Base-by-base conservation (phyloP, 2,888 invertebrate genomes). In the Rotaria sp. region DNA sequence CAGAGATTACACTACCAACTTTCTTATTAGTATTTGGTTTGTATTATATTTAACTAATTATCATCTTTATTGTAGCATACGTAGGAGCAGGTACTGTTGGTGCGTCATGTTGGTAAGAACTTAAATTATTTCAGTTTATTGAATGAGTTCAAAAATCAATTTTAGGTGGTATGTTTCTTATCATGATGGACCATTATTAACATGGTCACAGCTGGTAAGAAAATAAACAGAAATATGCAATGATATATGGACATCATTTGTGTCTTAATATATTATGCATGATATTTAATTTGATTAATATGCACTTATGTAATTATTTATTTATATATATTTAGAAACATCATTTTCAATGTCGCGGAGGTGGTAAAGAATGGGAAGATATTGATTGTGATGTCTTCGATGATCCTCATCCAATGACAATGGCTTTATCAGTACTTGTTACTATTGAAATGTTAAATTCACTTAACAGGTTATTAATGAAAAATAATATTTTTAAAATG, bases 361-460 rank as follows among this genome's bases (percentile, higher is more conserved):
- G 95, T 89, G 95, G 95, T 86, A 95, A 96, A 87, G 96, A 96
- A 92, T 99, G 99, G 93, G 94, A 94, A 92, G 98, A 97, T 89
- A 92, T 99, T 89, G 96, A 99, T 93, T 99, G 99, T 93, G 95
- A 94, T 92, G 94, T 99, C 91, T 99, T 99, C 94, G 94, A 94
- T 89, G 96, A 97, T 93, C 98, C 99, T 89, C 97, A 98, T 93
- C 97, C 99, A 88, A 99, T 99, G 97, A 99, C 99, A 89, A 98
- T 99, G 99, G 99, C 99, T 89, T 93, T 99, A 90, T 99, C 99
- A 88, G 99, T 99, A 90, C 94, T 99, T 90, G 99, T 99, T 90
- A 98, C 98, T 91, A 99, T 99, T 93, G 99, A 99, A 94, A 99
- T 99, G 99, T 94, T 98, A 93, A 99, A 99, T 93, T 99, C 99